Evolutionary conservation across 2,113 vertebrate genomes (phyloP).

Genomic region (Astatoreochromis straeleni): DNA sequence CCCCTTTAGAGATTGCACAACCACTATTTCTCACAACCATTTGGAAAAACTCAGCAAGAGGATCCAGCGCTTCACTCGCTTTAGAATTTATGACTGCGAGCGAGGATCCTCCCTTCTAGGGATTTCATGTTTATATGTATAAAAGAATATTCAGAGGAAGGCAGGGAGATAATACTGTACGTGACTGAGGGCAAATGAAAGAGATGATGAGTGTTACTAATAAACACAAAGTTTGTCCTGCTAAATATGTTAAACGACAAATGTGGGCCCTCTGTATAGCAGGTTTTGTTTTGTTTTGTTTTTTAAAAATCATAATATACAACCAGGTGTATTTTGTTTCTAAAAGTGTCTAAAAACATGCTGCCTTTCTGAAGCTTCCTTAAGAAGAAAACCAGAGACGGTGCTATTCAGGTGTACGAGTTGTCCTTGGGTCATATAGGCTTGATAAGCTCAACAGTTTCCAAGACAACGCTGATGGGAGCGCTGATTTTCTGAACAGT

Average conservation of each 20-base stretch:
- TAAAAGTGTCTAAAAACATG: background rate
- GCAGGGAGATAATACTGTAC: background rate
- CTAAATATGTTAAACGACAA: background rate
- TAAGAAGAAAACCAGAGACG: background rate
- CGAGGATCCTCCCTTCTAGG: constrained; percentile 19
- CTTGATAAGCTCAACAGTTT: constrained; percentile 35
- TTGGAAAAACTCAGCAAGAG: constrained; percentile 19
- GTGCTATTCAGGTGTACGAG: background rate
- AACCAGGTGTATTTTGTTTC: background rate
- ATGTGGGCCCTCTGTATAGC: background rate
- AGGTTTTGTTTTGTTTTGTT: background rate
- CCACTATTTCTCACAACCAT: constrained; percentile 43
- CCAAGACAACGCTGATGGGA: constrained; percentile 39
- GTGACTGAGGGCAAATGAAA: background rate
- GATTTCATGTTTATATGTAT: constrained; percentile 25
- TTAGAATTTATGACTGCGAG: constrained; percentile 26
- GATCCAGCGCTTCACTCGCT: constrained; percentile 4
- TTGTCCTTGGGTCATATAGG: constrained; percentile 27
- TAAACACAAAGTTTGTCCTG: background rate
- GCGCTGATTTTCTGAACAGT: constrained; percentile 11
- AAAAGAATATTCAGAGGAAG: constrained; percentile 1
- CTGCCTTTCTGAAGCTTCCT: background rate
- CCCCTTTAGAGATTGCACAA: constrained; percentile 56
- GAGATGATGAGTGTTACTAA: background rate
- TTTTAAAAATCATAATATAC: background rate